Conservation (phyloP, 2,113 vertebrate genomes). For the Montifringilla adamsi region DNA sequence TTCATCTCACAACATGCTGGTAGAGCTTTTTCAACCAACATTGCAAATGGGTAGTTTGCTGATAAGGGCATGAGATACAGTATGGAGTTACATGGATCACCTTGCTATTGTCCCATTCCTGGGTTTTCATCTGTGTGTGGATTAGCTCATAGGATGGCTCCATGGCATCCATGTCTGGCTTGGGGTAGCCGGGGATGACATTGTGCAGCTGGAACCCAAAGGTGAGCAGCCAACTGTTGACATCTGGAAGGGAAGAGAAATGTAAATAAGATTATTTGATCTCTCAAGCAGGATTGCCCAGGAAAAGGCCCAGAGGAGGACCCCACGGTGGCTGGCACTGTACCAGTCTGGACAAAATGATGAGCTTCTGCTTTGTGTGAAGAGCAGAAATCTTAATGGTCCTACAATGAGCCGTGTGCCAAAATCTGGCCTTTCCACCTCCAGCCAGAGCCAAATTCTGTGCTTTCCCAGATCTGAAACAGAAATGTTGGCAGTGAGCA, state of each 20-base stretch:
- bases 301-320: neutral
- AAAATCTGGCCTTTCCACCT: neutral
- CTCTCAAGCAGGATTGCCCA: neutral
- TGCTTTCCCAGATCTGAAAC: neutral
- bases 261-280: neutral
- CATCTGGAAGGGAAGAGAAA: constrained; percentile 80
- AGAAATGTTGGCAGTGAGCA: neutral
- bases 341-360: neutral
- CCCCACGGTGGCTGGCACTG: neutral
- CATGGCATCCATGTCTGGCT: constrained; percentile 86
- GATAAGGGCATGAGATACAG: neutral
- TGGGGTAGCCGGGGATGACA: constrained; percentile 93
- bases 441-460: neutral
- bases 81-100: constrained; percentile 65
- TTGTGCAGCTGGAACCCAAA: constrained; percentile 98
- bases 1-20: neutral
- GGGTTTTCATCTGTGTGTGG: constrained; percentile 93
- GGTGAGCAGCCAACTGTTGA: constrained; percentile 98
- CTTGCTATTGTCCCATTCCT: constrained; percentile 98
- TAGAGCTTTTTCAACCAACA: neutral
- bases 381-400: neutral
- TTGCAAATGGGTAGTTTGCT: neutral
- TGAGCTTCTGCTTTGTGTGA: neutral
- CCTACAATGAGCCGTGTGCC: neutral
- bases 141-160: constrained; percentile 93